Base-by-base conservation (phyloP, 2,797 vertebrate species). In the Geotrypetes seraphini region DNA sequence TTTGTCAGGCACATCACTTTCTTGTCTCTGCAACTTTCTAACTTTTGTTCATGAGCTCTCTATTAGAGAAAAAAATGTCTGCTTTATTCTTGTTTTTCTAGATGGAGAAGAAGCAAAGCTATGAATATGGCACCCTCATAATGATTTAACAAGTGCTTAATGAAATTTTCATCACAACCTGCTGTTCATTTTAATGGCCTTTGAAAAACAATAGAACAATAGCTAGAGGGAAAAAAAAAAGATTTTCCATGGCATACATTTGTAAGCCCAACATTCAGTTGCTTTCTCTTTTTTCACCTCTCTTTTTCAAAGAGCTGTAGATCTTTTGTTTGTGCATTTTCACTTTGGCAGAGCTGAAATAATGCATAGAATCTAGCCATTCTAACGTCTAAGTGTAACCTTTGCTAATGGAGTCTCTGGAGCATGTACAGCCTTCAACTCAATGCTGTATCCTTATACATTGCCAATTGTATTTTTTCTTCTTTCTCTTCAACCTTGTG, bases 131-230 rank as follows among this genome's bases (percentile, higher is more conserved):
- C 71, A 81, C 81, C 84, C 87, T 90, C 84, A 87, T 91, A 91
- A 94, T 91, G 89, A 95, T 89, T 88, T 88, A 90, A 74, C 73
- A 69, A 57, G 85, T 83, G 79, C 84, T 91, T 92, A 89, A 94
- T 96, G 92, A 91, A 96, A 91, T 89, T 93, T 96, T 92, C 91
- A 90, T 91, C 81, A 88, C 85, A 91, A 93, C 87, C 92, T 93
- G 90, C 90, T 91, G 87, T 88, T 92, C 86, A 88, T 87, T 84
- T 91, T 91, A 96, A 94, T 92, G 87, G 88, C 80, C 88, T 93
- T 88, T 89, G 78, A 86, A 88, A 90, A 82, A 88, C 87, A 91
- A 88, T 85, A 75, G 87, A 86, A 92, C 88, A 91, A 92, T 88
- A 76, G 82, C 72, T 69, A 50, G 67, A 63, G 69, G 78, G 75